These are phyloP conservation scores for Suillia variegata DNA, from an alignment of 2,888 invertebrate species.

Conservation along the genomic window DNA sequence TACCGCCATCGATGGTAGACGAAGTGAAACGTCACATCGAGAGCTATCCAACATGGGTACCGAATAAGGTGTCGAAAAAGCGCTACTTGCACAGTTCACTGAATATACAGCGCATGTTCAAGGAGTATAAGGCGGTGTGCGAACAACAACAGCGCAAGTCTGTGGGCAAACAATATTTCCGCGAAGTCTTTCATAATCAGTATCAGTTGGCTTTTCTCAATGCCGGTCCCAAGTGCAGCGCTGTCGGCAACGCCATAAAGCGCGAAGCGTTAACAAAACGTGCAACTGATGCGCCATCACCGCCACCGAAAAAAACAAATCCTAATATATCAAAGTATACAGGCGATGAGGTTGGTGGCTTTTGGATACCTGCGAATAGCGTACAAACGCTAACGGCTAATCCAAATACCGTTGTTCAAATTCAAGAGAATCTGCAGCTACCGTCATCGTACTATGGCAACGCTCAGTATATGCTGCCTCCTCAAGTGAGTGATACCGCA, in stretches of 20 bases:
- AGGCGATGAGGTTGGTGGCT: background rate
- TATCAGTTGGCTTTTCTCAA: slow-evolving; percentile 30
- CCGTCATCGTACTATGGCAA: too few species aligned
- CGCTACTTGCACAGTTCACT: slow-evolving; percentile 32
- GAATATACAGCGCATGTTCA: slow-evolving; percentile 32
- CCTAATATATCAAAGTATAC: background rate
- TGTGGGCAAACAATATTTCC: slow-evolving; percentile 26
- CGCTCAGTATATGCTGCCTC: too few species aligned
- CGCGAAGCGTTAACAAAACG: slow-evolving; percentile 8
- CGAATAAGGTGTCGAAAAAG: slow-evolving; percentile 31
- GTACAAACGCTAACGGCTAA: too few species aligned
- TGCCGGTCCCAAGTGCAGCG: slow-evolving; percentile 22
- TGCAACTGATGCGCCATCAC: background rate
- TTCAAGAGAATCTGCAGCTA: too few species aligned
- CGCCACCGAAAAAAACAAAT: background rate
- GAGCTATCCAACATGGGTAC: slow-evolving; percentile 34
- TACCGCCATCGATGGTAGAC: slow-evolving; percentile 23
- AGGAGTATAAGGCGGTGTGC: slow-evolving; percentile 30
- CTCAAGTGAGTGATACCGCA: too few species aligned
- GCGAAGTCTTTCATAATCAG: slow-evolving; percentile 30
- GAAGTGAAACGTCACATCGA: slow-evolving; percentile 31
- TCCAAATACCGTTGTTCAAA: too few species aligned
- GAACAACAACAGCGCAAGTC: slow-evolving; percentile 18
- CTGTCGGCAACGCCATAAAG: slow-evolving; percentile 5
- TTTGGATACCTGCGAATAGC: too few species aligned